Base-by-base conservation (phyloP, 2,888 invertebrate species). In the Tyria jacobaeae region DNA sequence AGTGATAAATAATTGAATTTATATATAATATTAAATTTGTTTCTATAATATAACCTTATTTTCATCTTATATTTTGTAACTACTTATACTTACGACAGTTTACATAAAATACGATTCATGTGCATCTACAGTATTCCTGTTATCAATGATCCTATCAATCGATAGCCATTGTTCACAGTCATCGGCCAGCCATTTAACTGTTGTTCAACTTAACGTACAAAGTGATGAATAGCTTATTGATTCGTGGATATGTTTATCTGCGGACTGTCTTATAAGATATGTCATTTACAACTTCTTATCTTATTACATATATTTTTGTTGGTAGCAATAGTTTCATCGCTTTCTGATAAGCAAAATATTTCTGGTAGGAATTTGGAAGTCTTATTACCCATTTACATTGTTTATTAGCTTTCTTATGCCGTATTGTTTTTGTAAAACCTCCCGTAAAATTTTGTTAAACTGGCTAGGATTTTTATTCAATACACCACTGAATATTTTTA, bases 101-200 rank as follows among this genome's bases (percentile, higher is more conserved):
- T 67, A 62, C 60, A 68, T 62, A 64, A 69, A 73, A 52, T 61
- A 54, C 71, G 63, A 64, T 64, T 78, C 79, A 70, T 79, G 79
- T 76, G 75, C 74, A 66, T 62, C 66, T 68, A 68, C 66, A 69
- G 78, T 68, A 73, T 62, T 67, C 66, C 71, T 57, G 60, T 82
- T 88, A 90, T 88, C 89, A 72, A 60, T 77, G 86, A 88, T 89
- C 70, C 76, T 80, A 89, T 88, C 88, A 69, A 71, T 72, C 68
- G 88, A 86, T 89, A 87, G 78, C 83, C 80, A 87, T 89, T 89
- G 88, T 89, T 84, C 82, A 75, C 80, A 82, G 84, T 85, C 88
- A 85, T 83, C 85, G 81, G 79, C 76, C 74, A 76, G 73, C 79
- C 79, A 81, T 82, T 85, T 85, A 80, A 81, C 82, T 81, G 84